Conservation (phyloP, 2,888 invertebrate genomes). For the Eupsilia transversa region DNA sequence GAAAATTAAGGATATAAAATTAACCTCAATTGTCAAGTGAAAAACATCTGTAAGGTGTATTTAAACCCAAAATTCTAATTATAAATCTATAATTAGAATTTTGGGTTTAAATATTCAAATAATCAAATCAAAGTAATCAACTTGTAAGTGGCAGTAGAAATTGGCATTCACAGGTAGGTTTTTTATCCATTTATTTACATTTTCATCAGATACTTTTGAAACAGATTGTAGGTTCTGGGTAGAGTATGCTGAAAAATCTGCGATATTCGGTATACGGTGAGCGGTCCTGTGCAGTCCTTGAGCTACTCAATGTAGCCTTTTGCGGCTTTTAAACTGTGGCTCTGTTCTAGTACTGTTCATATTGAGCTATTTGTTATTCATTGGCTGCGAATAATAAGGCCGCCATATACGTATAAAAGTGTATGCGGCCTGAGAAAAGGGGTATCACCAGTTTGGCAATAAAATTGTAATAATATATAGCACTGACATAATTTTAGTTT, state of each 20-base stretch:
- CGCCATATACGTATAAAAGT: neutral
- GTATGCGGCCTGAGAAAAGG: neutral
- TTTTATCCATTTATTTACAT: neutral
- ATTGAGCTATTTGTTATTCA: neutral
- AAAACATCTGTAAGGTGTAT: neutral
- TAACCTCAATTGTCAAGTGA: neutral
- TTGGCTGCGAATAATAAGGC: neutral
- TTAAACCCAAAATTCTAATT: too few species aligned
- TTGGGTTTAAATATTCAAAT: neutral
- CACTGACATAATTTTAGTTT: neutral
- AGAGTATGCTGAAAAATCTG: neutral
- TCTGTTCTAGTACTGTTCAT: neutral
- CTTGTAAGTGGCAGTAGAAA: neutral
- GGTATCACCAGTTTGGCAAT: neutral
- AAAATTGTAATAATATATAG: neutral
- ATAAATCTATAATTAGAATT: too few species aligned
- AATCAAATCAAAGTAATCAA: neutral
- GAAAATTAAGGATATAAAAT: neutral
- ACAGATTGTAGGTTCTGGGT: neutral
- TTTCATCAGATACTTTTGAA: neutral
- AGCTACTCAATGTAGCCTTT: neutral
- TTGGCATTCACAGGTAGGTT: neutral
- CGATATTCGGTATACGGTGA: conserved; percentile 6
- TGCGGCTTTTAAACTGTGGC: conserved; percentile 4
- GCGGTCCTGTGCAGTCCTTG: neutral